phyloP scores from a whole-genome alignment of 1,140 invertebrate species.

The Sipha flava region DNA sequence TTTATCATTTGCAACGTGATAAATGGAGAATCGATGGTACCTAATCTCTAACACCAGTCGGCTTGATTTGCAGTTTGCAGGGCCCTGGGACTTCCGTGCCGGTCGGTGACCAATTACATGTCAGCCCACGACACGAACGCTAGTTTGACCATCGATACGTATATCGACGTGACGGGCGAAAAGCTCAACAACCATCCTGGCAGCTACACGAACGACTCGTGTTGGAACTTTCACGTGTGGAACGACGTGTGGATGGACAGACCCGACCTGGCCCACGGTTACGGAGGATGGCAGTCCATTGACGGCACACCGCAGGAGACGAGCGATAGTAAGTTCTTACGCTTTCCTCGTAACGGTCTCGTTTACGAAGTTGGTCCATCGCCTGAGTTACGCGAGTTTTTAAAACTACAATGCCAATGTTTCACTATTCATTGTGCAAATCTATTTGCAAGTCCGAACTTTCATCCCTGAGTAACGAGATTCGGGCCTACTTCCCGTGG shows the following conservation, averaged over 20 bases:
- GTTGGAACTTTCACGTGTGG: slow-evolving; percentile 79
- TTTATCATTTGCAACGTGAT: too few species aligned
- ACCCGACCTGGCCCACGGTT: slow-evolving; percentile 61
- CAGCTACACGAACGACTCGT: slow-evolving; percentile 52
- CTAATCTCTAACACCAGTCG: too few species aligned
- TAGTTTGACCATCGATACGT: slow-evolving; percentile 52
- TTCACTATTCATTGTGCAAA: too few species aligned
- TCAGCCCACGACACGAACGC: slow-evolving; percentile 68
- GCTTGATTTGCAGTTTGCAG: slow-evolving; percentile 46
- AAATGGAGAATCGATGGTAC: too few species aligned
- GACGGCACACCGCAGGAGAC: slow-evolving; percentile 70
- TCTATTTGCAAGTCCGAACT: too few species aligned
- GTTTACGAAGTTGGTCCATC: too few species aligned
- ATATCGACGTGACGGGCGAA: slow-evolving; percentile 54
- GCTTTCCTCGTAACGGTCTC: too few species aligned
- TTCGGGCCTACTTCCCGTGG: too few species aligned
- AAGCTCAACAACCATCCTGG: slow-evolving; percentile 52
- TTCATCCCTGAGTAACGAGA: too few species aligned
- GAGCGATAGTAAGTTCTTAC: slow-evolving; percentile 48
- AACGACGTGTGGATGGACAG: slow-evolving; percentile 74
- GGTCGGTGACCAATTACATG: slow-evolving; percentile 65
- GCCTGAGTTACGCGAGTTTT: too few species aligned
- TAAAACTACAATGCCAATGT: too few species aligned
- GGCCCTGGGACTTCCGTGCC: slow-evolving; percentile 58
- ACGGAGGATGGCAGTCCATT: slow-evolving; percentile 71